Conservation (phyloP, 1,140 invertebrate species). For the Drosophila pectinifera region DNA sequence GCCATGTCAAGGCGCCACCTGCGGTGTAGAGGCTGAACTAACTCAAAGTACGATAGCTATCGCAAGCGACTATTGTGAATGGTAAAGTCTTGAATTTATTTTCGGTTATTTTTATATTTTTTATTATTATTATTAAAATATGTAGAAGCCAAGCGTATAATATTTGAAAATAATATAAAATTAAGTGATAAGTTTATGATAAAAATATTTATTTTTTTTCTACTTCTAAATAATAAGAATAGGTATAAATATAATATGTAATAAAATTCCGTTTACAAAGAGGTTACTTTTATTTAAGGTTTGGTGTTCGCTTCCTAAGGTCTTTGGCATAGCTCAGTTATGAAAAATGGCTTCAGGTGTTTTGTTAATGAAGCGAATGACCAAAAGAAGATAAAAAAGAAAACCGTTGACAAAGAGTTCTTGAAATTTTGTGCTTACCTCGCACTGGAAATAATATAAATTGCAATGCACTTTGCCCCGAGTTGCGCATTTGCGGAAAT, state of each 20-base stretch:
- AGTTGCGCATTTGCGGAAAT: conserved; percentile 56
- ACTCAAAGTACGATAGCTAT: neutral
- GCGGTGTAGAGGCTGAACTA: neutral
- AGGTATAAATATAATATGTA: neutral
- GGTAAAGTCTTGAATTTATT: neutral
- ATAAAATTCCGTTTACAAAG: too few species aligned
- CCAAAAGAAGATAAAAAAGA: conserved; percentile 18
- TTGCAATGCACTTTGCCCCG: conserved; percentile 19
- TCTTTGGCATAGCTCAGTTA: conserved; percentile 22
- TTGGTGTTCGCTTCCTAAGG: conserved; percentile 16
- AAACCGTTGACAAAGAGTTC: conserved; percentile 32
- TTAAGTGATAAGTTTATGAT: too few species aligned
- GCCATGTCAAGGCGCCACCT: conserved; percentile 2
- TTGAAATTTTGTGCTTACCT: conserved; percentile 68
- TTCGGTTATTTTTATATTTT: neutral
- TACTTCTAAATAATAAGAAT: neutral
- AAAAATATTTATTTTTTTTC: too few species aligned
- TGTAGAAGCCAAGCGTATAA: neutral
- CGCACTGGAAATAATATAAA: conserved; percentile 63
- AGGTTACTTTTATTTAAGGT: neutral
- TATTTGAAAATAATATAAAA: too few species aligned
- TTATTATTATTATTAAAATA: neutral
- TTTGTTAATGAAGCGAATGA: conserved; percentile 30
- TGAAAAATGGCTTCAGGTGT: conserved; percentile 34
- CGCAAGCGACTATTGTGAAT: neutral